These are phyloP conservation scores for Gorsachius goisagi DNA, from an alignment of 2,113 vertebrate species.

Conservation along the genomic window DNA sequence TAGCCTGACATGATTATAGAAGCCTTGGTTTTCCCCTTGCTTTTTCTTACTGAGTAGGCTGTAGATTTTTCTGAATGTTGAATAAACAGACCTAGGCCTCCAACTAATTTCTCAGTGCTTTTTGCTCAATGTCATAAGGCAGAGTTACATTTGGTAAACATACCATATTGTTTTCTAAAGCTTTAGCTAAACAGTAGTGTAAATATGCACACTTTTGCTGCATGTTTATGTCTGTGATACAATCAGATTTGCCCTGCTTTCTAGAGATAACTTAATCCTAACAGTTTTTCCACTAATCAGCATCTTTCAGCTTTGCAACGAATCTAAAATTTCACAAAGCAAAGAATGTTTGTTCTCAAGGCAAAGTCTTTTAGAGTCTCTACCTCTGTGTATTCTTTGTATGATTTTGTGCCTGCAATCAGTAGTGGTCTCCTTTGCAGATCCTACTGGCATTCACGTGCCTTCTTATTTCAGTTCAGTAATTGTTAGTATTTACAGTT, in stretches of 20 bases:
- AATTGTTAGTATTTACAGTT: not conserved
- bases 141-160: not conserved
- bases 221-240: not conserved
- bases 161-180: not conserved
- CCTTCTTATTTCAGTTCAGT: not conserved
- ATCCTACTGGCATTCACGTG: not conserved
- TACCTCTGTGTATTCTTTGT: constrained; percentile 10
- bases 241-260: constrained; percentile 20
- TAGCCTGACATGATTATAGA: constrained; percentile 42
- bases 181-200: not conserved
- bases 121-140: not conserved
- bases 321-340: not conserved
- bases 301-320: constrained; percentile 6
- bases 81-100: not conserved
- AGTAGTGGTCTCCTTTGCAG: not conserved
- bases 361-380: not conserved
- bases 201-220: not conserved
- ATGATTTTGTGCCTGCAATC: not conserved
- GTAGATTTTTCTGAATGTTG: not conserved
- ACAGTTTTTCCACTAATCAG: constrained; percentile 12
- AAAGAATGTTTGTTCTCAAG: not conserved
- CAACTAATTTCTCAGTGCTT: not conserved
- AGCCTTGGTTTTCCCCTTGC: constrained; percentile 21
- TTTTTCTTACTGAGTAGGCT: not conserved
- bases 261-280: constrained; percentile 7